Percentiles rank a stretch among this genome's conserved stretches.
Evolutionary conservation across 2,888 invertebrate species (phyloP).

Genomic region (Seladonia tumulorum): DNA sequence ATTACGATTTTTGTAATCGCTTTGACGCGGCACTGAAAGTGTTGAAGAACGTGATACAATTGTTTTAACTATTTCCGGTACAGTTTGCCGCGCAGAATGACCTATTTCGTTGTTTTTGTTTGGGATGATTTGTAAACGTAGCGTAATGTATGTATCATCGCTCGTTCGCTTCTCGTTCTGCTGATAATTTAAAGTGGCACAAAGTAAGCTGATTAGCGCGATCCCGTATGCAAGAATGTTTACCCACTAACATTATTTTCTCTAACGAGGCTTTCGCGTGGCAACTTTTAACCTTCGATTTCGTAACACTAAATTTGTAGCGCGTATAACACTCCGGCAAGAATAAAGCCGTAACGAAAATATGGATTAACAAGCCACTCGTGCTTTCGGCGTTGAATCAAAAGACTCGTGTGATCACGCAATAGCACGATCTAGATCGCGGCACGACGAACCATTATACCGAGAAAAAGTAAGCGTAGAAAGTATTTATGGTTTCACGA

Average conservation of each 20-base stretch:
- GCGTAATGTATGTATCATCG: background rate
- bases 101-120: too few species aligned
- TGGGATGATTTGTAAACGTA: too few species aligned
- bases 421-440: background rate
- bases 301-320: conserved; percentile 34
- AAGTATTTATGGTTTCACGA: background rate
- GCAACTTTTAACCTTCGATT: conserved; percentile 38
- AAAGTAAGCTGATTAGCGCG: background rate
- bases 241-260: conserved; percentile 22
- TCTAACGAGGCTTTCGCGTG: conserved; percentile 21
- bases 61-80: too few species aligned
- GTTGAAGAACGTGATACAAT: too few species aligned
- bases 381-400: conserved; percentile 30
- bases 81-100: too few species aligned
- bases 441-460: background rate
- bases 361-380: conserved; percentile 17
- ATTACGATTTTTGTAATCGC: too few species aligned
- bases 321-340: background rate
- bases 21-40: too few species aligned
- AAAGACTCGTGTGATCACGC: conserved; percentile 10
- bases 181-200: background rate
- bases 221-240: conserved; percentile 17
- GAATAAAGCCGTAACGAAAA: conserved; percentile 14
- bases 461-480: background rate
- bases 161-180: background rate